Base-by-base conservation (phyloP, 2,888 invertebrate genomes). In the Tipula helvola region DNA sequence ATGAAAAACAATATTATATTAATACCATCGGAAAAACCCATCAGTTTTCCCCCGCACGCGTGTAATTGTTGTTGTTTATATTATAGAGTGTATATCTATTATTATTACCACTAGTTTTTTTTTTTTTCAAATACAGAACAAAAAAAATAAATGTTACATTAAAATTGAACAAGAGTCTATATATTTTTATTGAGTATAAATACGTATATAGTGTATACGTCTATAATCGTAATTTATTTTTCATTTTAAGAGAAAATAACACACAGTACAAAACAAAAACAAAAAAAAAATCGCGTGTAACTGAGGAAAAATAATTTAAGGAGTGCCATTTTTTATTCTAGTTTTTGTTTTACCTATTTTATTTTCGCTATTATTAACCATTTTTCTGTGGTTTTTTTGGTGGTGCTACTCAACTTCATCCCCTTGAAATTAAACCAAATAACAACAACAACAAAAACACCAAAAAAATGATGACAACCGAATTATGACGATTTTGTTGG, bases 111-210 rank as follows among this genome's bases (percentile, higher is more conserved):
- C 28, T 71, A 28, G 5, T 57, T 47, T 47, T 47, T 47, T 47
- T 47, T 47, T 52, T 52, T 71, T 71, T 71, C 12, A 16, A 57
- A 57, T 57, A 39, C 39, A 39, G 3, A 39, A 39, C 39, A 39
- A 39, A 39, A 39, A n/a, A 39, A 39, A 39, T 52, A 52, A 52
- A 52, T 71, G 71, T 71, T 28, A 71, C 71, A 71, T 71, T 71
- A 71, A 71, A 71, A 71, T 71, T 71, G 71, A 71, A 71, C 71
- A 71, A 71, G 71, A 71, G 71, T 71, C 71, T 71, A 71, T 71
- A 71, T 28, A 71, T 71, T 71, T 71, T 71, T 71, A 71, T 71
- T 71, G 71, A 71, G 71, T 28, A 71, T 71, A 71, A n/a, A 71
- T 71, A 71, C 10, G 52, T 71, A 71, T 28, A 28, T 57, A 16